phyloP scores from a whole-genome alignment of 2,113 vertebrate genomes.

The Callithrix jacchus region DNA sequence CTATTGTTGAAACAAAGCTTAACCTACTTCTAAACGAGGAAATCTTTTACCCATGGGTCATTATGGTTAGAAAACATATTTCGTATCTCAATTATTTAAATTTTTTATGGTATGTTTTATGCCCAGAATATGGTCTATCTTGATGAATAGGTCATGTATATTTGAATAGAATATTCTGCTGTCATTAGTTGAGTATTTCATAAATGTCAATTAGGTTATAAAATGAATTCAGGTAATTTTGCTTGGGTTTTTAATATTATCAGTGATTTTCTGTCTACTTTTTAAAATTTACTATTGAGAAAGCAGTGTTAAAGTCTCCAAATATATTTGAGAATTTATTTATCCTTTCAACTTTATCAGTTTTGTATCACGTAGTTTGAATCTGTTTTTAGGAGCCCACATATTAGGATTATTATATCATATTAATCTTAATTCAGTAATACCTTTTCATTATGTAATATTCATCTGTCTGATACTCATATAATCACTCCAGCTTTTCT shows the following conservation, averaged over 20 bases:
- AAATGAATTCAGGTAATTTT: not conserved
- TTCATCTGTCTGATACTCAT: not conserved
- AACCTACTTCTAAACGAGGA: not conserved
- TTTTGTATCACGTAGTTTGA: not conserved
- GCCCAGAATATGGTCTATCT: not conserved
- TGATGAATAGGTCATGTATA: not conserved
- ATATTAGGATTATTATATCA: not conserved
- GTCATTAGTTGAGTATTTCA: not conserved
- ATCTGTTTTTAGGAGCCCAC: not conserved
- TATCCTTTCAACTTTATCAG: not conserved
- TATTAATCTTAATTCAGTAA: not conserved
- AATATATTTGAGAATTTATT: not conserved
- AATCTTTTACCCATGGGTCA: too few species aligned
- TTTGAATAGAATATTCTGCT: not conserved
- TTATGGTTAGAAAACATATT: not conserved
- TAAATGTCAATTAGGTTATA: not conserved
- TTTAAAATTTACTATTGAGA: not conserved
- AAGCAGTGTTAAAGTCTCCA: not conserved
- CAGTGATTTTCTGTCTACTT: not conserved
- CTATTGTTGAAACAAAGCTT: not conserved
- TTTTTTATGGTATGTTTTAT: not conserved
- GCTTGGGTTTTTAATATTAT: not conserved
- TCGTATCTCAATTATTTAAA: not conserved
- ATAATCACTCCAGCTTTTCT: not conserved
- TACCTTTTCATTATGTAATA: not conserved